Evolutionary conservation across 1,140 invertebrate species (phyloP).

Genomic region (Euschistus heros): DNA sequence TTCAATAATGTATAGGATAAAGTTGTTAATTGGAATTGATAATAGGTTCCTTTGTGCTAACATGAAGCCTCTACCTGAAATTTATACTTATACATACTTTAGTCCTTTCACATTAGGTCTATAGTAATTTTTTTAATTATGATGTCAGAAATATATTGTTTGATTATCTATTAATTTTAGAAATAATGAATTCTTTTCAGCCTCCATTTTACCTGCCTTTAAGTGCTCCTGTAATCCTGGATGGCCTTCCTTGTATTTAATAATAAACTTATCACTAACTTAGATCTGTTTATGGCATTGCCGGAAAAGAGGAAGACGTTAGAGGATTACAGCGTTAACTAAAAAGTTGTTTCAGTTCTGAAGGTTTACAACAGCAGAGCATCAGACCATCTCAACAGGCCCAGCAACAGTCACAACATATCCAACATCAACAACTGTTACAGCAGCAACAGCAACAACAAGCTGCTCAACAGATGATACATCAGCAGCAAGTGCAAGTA

Average conservation of each 20-base stretch:
- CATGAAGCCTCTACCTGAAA: no score
- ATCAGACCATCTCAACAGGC: neutral
- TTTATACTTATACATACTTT: no score
- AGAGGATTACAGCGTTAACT: neutral
- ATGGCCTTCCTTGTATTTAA: neutral
- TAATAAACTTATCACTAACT: neutral
- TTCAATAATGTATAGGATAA: no score
- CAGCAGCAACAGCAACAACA: neutral
- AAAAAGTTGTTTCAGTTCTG: slow-evolving; percentile 1
- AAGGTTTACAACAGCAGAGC: neutral
- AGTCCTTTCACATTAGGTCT: no score
- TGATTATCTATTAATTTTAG: neutral
- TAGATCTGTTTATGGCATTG: neutral
- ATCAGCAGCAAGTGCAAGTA: neutral
- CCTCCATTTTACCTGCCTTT: neutral
- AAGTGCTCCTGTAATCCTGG: neutral
- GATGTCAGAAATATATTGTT: neutral
- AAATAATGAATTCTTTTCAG: neutral
- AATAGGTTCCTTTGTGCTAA: no score
- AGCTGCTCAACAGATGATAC: neutral
- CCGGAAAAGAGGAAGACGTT: neutral
- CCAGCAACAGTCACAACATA: neutral
- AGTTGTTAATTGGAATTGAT: no score
- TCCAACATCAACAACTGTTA: neutral
- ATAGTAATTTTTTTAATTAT: no score